Base-by-base conservation (phyloP, 2,888 invertebrate genomes). In the Eudasyphora cyanicolor region DNA sequence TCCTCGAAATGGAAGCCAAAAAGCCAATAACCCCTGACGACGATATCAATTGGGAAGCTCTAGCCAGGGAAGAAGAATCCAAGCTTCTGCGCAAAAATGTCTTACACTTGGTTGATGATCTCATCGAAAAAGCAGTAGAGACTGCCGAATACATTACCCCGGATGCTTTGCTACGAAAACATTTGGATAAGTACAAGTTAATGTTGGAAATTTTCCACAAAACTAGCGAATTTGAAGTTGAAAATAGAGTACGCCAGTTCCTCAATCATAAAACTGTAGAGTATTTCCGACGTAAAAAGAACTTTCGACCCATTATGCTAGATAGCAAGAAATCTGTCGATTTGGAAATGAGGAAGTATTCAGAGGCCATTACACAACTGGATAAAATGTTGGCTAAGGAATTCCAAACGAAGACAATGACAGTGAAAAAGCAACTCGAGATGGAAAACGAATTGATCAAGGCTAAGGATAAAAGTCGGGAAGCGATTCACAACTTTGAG, bases 201-300 rank as follows among this genome's bases (percentile, higher is more conserved):
- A 10, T 82, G 0, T 0, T 21, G 0, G 79, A 60, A 2, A 29
- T 91, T 0, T 21, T 57, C 2, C 14, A 27, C 0, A 70, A 71
- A 0, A 0, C 85, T 5, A 27, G 17, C 1, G 17, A 85, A 0
- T 57, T 79, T 0, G 80, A 86, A 6, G 17, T 77, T 0, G 88
- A 86, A 21, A 86, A 86, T 17, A 86, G 77, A n/a, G 45, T 77
- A 0, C 74, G 84, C 2, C 14, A 54, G 2, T 87, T 88, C 67
- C 79, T 91, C 0, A 87, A 88, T 81, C 73, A 86, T 0, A 90
- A 89, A 49, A 62, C 86, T 5, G 51, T 76, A 2, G 90, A 90
- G 0, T 89, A 88, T 79, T 91, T 85, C 70, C 89, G 88, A 1
- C 88, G 90, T 0, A 79, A 85, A 38, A 88, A 85, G 29, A 85